A percentile compares a stretch with the other conserved stretches of the same genome.
These are phyloP conservation scores for Cephalopterus ornatus DNA, from an alignment of 2,113 vertebrate species.

Conservation along the genomic window DNA sequence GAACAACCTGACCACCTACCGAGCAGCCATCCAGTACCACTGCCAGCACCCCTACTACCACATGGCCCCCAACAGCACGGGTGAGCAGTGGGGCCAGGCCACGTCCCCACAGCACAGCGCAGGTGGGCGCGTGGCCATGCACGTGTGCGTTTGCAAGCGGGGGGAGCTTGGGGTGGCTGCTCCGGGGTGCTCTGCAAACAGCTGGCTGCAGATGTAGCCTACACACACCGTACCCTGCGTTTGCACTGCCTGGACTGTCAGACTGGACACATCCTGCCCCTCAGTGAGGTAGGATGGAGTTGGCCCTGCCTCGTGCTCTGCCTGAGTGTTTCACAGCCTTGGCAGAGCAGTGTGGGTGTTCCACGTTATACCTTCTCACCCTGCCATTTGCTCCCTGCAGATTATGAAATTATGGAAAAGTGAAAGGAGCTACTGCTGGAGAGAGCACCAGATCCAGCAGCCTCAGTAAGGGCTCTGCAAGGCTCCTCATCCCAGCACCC, in stretches of 20 bases:
- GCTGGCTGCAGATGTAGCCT: neutral
- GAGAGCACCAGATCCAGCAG: neutral
- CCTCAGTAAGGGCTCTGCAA: neutral
- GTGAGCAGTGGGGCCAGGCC: slow-evolving; percentile 63
- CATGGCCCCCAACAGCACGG: slow-evolving; percentile 74
- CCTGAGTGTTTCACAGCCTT: neutral
- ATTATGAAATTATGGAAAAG: neutral
- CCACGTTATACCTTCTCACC: accelerated
- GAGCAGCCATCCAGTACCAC: slow-evolving; percentile 79
- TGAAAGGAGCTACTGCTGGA: neutral
- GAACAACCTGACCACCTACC: slow-evolving; percentile 84
- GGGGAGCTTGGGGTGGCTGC: neutral
- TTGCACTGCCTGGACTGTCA: neutral
- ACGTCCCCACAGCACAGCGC: accelerated
- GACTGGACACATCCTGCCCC: neutral
- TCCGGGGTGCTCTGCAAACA: neutral
- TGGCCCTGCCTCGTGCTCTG: neutral
- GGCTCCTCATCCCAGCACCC: neutral
- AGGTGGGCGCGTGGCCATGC: accelerated
- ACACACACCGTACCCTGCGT: accelerated
- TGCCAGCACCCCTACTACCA: slow-evolving; percentile 78
- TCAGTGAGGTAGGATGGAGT: neutral
- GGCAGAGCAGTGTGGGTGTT: neutral
- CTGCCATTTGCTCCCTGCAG: neutral
- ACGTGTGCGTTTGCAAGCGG: accelerated